Evolutionary conservation across 1,140 invertebrate genomes (phyloP), one percentile per base, ranked within the genome.

Genomic region (Hycleus cichorii): DNA sequence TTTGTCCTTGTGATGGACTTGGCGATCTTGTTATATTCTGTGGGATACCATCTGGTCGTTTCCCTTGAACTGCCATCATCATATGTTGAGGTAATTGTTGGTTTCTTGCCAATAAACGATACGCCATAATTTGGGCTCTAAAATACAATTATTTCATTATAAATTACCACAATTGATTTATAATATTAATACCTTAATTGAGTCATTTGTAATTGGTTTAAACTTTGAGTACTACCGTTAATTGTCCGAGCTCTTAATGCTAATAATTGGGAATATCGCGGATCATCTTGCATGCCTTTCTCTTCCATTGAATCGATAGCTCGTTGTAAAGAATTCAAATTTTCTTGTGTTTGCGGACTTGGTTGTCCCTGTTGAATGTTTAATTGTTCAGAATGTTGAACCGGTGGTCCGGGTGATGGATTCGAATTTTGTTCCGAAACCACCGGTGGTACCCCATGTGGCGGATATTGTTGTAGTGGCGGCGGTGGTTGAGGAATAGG

Each of bases 231-330:
- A 75, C 83, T 77, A 43, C 81, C 75, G 68, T 86, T 75, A 59
- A 42, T 3, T 7, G 88, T 86, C 9, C 89, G 82, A 27, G 90
- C 89, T 57, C 89, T 80, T 65, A 95, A 80, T 3, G 89, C 89
- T 42, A 95, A 75, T 18, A 95, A 74, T 65, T 94, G 90, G 0
- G 87, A 87, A 74, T 95, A 95, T 47, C 92, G 80, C 0, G 92
- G 91, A 77, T 95, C 93, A 71, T 94, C 90, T 72, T 93, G 90
- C 62, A 95, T 74, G 0, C 93, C 93, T 70, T 93, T 94, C 69
- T 95, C 93, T 76, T 97, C 93, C 91, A 95, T 95, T 0, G 89
- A 87, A 65, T 91, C 89, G 39, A 94, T 93, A 10, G 90, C 90
- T 61, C 89, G 81, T 69, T 93, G 91, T 6, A 94, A 71, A 1